These are phyloP conservation scores for Abramis brama DNA, from an alignment of 2,113 vertebrate species.

Conservation along the genomic window DNA sequence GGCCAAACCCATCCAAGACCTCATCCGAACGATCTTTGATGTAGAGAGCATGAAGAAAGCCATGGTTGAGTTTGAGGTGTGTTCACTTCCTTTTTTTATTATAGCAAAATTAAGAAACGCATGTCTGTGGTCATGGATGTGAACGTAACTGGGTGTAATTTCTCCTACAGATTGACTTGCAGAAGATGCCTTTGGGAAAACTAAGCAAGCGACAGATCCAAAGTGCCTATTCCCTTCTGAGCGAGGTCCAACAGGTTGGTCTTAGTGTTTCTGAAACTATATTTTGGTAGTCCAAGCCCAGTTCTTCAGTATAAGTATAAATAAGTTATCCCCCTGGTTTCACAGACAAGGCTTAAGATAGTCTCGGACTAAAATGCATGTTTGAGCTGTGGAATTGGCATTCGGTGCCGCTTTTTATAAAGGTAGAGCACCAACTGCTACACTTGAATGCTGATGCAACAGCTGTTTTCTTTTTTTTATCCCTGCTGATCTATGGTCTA, in stretches of 20 bases:
- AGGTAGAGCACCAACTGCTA: too few species aligned
- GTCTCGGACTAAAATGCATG: too few species aligned
- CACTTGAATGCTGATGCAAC: too few species aligned
- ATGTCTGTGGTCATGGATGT: not conserved
- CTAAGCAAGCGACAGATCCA: constrained; percentile 98
- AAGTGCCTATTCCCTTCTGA: constrained; percentile 94
- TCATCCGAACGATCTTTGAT: constrained; percentile 96
- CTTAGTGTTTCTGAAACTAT: not conserved
- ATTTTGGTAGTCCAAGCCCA: not conserved
- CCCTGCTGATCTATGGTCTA: too few species aligned
- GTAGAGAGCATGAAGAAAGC: constrained; percentile 99
- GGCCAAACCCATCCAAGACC: constrained; percentile 87
- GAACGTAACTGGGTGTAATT: not conserved
- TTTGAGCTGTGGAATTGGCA: too few species aligned
- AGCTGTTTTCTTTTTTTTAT: too few species aligned
- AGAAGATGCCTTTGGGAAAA: constrained; percentile 98
- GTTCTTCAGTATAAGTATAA: not conserved
- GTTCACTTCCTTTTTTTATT: not conserved
- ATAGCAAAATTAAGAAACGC: not conserved
- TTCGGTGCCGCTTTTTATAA: too few species aligned
- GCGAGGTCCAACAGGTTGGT: constrained; percentile 93
- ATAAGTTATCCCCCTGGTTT: too few species aligned
- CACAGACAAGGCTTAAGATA: too few species aligned
- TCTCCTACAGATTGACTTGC: constrained; percentile 90
- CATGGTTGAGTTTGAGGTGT: constrained; percentile 98